phyloP scores from a whole-genome alignment of 2,797 vertebrate genomes.

The Karalla daura region DNA sequence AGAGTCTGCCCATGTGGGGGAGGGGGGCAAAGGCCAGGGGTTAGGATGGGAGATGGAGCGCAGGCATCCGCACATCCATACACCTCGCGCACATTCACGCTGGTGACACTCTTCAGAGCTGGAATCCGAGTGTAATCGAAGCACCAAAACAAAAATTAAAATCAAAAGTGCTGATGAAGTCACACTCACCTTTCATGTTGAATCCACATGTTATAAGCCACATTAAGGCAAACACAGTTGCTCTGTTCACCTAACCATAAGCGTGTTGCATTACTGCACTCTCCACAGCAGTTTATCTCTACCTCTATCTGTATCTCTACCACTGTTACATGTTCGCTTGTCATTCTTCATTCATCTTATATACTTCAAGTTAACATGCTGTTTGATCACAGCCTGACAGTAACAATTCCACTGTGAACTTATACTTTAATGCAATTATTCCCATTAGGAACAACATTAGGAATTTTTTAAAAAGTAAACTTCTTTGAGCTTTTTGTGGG shows the following conservation, averaged over 20 bases:
- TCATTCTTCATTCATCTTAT: neutral
- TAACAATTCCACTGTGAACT: neutral
- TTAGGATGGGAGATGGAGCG: constrained; percentile 54
- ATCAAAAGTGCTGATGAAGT: neutral
- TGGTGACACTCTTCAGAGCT: constrained; percentile 18
- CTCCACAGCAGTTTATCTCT: too few relatives aligned
- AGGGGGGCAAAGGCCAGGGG: constrained; percentile 75
- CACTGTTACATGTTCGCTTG: too few relatives aligned
- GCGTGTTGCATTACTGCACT: too few relatives aligned
- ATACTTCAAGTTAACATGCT: too few relatives aligned
- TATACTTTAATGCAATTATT: neutral
- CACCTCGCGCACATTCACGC: constrained; percentile 32
- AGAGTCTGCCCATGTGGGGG: constrained; percentile 77
- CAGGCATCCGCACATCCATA: constrained; percentile 50
- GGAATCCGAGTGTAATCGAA: neutral
- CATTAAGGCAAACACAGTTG: too few relatives aligned
- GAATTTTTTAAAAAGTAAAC: too few relatives aligned
- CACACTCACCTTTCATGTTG: neutral
- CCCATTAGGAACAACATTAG: neutral
- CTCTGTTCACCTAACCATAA: neutral
- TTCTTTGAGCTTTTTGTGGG: constrained; percentile 12
- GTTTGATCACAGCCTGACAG: neutral
- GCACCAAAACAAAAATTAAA: constrained; percentile 9
- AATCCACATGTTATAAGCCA: too few relatives aligned
- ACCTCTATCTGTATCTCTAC: too few relatives aligned